These are phyloP conservation scores for Noctilio leporinus DNA, from an alignment of 2,113 vertebrate species.

Conservation along the genomic window DNA sequence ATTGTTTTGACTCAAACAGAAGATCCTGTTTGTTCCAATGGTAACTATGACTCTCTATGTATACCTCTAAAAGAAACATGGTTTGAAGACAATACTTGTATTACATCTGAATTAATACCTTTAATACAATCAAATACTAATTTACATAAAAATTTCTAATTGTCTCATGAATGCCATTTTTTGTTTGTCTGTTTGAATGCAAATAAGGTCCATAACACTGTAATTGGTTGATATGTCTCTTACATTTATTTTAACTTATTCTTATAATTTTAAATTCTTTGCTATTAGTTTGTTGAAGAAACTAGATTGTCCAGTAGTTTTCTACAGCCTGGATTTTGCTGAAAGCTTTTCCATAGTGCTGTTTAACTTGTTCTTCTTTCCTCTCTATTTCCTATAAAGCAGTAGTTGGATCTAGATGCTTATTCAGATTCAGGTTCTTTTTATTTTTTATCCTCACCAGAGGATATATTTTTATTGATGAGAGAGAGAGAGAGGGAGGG, in stretches of 20 bases:
- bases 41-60: neutral
- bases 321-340: neutral
- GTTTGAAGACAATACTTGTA: neutral
- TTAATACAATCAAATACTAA: constrained; percentile 6
- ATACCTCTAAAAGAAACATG: neutral
- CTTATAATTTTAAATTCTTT: neutral
- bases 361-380: neutral
- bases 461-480: no score
- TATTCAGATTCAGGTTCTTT: neutral
- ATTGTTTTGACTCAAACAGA: neutral
- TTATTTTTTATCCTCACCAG: neutral
- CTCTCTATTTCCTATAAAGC: neutral
- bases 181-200: neutral
- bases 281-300: neutral
- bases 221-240: neutral
- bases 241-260: neutral
- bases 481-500: no score
- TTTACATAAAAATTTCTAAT: no score
- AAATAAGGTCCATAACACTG: neutral
- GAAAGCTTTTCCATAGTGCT: neutral
- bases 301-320: neutral
- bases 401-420: neutral
- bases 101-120: neutral
- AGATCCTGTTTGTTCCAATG: neutral
- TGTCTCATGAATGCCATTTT: neutral